These are phyloP conservation scores for Acromyrmex heyeri DNA, from an alignment of 1,140 invertebrate species.

Conservation along the genomic window DNA sequence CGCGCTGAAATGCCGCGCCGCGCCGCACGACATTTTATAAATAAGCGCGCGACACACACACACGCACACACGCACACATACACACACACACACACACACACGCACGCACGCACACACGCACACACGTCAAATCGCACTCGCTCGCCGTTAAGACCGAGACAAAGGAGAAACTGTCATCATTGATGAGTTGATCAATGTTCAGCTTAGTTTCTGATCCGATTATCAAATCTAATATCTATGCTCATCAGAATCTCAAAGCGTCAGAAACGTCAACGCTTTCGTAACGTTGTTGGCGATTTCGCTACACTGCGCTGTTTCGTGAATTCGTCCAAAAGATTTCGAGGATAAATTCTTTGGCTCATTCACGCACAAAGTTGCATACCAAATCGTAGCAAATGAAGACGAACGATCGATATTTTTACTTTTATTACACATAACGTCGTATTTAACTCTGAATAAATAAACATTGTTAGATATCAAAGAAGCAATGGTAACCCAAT, in stretches of 20 bases:
- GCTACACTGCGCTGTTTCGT: background rate
- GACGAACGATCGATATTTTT: background rate
- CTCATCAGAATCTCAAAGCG: background rate
- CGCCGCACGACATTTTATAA: slow-evolving; percentile 30
- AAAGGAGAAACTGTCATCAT: slow-evolving; percentile 39
- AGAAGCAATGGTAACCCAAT: too few relatives aligned
- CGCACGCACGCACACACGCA: background rate
- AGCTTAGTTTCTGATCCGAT: slow-evolving; percentile 30
- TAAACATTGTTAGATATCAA: background rate
- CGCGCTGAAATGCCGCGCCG: slow-evolving; percentile 4
- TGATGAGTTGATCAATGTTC: slow-evolving; percentile 35
- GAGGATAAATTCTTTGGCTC: slow-evolving; percentile 24
- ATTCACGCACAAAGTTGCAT: background rate
- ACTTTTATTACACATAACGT: background rate
- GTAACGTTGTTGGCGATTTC: background rate
- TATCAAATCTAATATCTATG: slow-evolving; percentile 16
- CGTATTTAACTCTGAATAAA: slow-evolving; percentile 3
- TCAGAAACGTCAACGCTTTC: slow-evolving; percentile 5
- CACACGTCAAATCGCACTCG: background rate
- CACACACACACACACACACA: background rate
- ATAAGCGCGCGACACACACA: slow-evolving; percentile 2
- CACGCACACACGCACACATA: background rate
- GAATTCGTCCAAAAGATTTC: slow-evolving; percentile 20
- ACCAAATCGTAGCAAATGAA: background rate
- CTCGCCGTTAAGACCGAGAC: slow-evolving; percentile 23